Base-by-base conservation (phyloP, 2,113 vertebrate genomes). In the Chaetorhynchus papuensis region DNA sequence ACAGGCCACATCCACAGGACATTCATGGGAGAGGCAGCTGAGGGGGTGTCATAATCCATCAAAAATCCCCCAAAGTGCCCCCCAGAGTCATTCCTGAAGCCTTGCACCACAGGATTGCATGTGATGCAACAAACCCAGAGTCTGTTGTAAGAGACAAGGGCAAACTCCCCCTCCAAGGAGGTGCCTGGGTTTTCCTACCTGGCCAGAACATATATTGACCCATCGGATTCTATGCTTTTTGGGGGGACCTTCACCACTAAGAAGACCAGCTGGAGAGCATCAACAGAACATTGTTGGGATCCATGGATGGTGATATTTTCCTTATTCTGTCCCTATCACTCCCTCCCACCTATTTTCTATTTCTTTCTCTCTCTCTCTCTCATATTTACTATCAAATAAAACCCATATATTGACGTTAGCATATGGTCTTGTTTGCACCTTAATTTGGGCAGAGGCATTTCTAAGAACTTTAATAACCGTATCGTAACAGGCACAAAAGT, bases 21-120 rank as follows among this genome's bases (percentile, higher is more conserved):
- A 6, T 23, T 65, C 63, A 17, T 2, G 2, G 23, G 41, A 8
- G 21, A 65, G 3, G 41, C 63, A 65, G 63, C 41, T 23, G 41
- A 33, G 63, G 4, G 9, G 15, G 63, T 3, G 30, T 15, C 30
- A 64, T 22, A 65, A 64, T 42, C 61, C 15, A 44, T 6, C n/a
- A n/a, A n/a, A n/a, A n/a, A n/a, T n/a, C n/a, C n/a, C n/a, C n/a
- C 10, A 15, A 24, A 65, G 21, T 0, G 5, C 30, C 8, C 30
- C 63, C 15, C 30, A 33, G 1, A 24, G 9, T 4, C 9, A 31
- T 24, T 33, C 10, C 20, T 33, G 63, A 44, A 41, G 63, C 30
- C 21, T 17, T 44, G 63, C 63, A 44, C 21, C 30, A 33, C 9
- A 42, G 41, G 1, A 44, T 9, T 23, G 30, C 63, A 22, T 2